phyloP scores from a whole-genome alignment of 2,113 vertebrate genomes.

The Hemiprocne comata region DNA sequence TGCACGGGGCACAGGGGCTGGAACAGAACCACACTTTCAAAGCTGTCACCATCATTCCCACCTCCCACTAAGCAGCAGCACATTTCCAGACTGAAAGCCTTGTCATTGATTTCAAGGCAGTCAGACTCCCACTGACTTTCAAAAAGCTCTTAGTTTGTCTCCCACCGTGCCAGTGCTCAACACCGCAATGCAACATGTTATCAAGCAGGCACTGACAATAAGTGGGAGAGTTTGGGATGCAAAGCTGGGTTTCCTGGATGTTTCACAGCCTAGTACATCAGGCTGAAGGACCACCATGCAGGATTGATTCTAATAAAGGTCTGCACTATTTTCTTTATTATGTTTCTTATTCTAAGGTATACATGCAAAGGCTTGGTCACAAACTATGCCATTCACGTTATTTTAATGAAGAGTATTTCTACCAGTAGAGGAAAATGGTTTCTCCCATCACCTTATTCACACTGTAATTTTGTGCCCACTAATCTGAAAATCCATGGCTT shows the following conservation, averaged over 20 bases:
- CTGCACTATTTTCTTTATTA: neutral
- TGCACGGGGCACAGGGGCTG: neutral
- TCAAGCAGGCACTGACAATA: neutral
- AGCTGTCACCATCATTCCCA: neutral
- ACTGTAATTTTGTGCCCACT: neutral
- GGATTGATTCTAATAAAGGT: neutral
- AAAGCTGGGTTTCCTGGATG: neutral
- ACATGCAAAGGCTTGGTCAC: neutral
- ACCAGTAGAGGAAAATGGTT: neutral
- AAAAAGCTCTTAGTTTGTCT: neutral
- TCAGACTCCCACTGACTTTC: neutral
- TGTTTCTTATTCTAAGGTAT: neutral
- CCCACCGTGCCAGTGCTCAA: neutral
- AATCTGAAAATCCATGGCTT: neutral
- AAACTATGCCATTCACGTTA: neutral
- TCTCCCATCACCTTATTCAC: neutral
- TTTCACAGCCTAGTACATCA: neutral
- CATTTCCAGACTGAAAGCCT: neutral
- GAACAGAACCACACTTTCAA: neutral
- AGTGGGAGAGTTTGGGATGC: neutral
- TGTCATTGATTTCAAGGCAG: neutral
- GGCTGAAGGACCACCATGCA: neutral
- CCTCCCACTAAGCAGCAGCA: neutral
- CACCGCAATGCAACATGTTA: rapidly evolving
- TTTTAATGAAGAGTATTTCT: neutral